Base-by-base conservation (phyloP, 2,113 vertebrate genomes). In the Mesembrinibis cayennensis region DNA sequence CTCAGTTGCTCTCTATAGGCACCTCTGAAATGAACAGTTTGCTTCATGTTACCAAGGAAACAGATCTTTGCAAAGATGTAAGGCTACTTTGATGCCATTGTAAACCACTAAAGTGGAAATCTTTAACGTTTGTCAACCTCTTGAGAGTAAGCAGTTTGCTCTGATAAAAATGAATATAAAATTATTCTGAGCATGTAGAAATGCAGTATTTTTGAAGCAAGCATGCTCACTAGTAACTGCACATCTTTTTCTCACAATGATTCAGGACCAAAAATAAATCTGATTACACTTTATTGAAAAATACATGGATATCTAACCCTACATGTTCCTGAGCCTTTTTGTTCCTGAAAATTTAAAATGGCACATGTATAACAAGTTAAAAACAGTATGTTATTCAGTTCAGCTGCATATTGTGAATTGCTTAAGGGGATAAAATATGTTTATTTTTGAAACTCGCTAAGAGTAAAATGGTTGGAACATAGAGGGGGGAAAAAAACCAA, bases 101-200 rank as follows among this genome's bases (percentile, higher is more conserved):
- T 92, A 97, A 98, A 97, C 83, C 92, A 94, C 81, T 94, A 97
- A 97, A 97, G 95, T 96, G 92, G 91, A 98, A 98, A 98, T 95
- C 89, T 97, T 97, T 98, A 97, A 96, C 82, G 36, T 95, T 95
- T 97, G 87, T 95, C 95, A 98, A 89, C 79, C 95, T 96, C 96
- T 97, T 94, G 93, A 97, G 94, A 96, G 44, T 93, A 97, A 98
- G 89, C 34, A 27, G 86, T 95, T 97, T 95, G 34, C 85, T 97
- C 82, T 97, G 97, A 97, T 98, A 95, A 98, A 98, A 98, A 97
- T 97, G 96, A 97, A 97, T 94, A 97, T 90, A 95, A 94, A 97
- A 97, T 97, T 97, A 98, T 98, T 98, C 96, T 96, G 78, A 97
- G 93, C 96, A 98, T 97, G 95, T 97, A 97, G 93, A 98, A 97